phyloP scores from a whole-genome alignment of 2,113 vertebrate species.

The Cephalopterus ornatus region DNA sequence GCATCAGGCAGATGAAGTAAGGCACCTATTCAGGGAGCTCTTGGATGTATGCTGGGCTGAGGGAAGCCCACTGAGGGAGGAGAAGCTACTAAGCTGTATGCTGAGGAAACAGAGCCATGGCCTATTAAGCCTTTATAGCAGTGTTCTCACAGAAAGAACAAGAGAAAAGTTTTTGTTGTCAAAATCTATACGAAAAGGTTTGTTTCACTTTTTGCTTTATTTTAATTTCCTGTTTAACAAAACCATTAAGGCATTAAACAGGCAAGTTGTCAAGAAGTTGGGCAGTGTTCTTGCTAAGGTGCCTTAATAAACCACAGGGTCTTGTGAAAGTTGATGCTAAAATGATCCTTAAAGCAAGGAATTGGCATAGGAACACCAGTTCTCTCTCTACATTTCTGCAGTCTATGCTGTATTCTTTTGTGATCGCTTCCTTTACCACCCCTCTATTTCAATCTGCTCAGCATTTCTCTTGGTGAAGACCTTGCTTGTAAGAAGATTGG shows the following conservation, averaged over 20 bases:
- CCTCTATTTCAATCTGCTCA: neutral
- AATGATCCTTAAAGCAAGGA: neutral
- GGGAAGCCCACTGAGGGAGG: constrained; percentile 77
- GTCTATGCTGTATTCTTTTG: neutral
- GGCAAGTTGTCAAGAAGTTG: neutral
- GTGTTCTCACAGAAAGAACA: constrained; percentile 75
- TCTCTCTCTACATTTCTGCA: neutral
- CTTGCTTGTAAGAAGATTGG: neutral
- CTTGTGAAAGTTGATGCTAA: neutral
- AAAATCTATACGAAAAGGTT: constrained; percentile 76
- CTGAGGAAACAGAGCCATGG: constrained; percentile 74
- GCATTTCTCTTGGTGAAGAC: neutral
- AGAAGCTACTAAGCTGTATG: constrained; percentile 82
- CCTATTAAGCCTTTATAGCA: constrained; percentile 79
- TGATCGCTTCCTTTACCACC: neutral
- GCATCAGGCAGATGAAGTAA: constrained; percentile 69
- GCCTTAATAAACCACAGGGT: neutral
- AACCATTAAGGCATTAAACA: neutral
- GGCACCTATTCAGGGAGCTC: constrained; percentile 80
- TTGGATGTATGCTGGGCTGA: constrained; percentile 76
- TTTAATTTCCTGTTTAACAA: neutral
- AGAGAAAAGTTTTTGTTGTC: constrained; percentile 74
- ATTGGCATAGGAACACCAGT: neutral
- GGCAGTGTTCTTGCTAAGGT: neutral
- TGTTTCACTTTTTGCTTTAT: constrained; percentile 2